Base-by-base conservation (phyloP, 2,888 invertebrate species). In the Drosophila kuntzei region DNA sequence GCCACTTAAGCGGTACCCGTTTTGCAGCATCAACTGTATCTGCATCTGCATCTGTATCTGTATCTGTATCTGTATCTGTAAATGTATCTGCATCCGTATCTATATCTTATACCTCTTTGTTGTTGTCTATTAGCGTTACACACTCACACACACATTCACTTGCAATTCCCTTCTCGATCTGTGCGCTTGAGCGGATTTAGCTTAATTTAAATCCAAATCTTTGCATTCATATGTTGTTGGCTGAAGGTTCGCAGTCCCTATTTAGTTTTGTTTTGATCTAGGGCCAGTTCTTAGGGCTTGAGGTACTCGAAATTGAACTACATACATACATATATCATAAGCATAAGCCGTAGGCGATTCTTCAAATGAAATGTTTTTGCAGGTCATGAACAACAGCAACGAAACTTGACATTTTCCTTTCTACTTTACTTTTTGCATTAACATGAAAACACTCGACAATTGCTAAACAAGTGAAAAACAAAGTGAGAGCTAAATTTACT, bases 151-250 rank as follows among this genome's bases (percentile, higher is more conserved):
- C 20, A 49, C 59, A 41, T 29, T 9, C 16, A 4, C 16, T 16
- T 3, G 16, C 37, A 16, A 25, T 43, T 7, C 27, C 22, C 41
- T 22, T 22, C 22, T 63, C 71, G 49, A 58, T 73, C 65, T 47
- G 60, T 68, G 69, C 76, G 76, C 84, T 74, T 84, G 79, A 83
- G 84, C 81, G 87, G 83, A 79, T 84, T 84, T 87, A 87, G 83
- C 85, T 84, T 84, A 84, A 84, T 84, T 84, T 84, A 84, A 84
- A 84, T 84, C 83, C 83, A 84, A 84, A 84, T 81, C 83, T 84
- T 66, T 85, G 70, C 71, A 66, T 71, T 71, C 49, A 39, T 18
- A 71, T 77, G 61, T 49, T 54, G 34, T 44, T 32, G 71, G 46
- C 49, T 14, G 22, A 41, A 44, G 60, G 18, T 43, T 20, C 37